Conservation (phyloP, 2,113 vertebrate species). For the Entelurus aequoreus region DNA sequence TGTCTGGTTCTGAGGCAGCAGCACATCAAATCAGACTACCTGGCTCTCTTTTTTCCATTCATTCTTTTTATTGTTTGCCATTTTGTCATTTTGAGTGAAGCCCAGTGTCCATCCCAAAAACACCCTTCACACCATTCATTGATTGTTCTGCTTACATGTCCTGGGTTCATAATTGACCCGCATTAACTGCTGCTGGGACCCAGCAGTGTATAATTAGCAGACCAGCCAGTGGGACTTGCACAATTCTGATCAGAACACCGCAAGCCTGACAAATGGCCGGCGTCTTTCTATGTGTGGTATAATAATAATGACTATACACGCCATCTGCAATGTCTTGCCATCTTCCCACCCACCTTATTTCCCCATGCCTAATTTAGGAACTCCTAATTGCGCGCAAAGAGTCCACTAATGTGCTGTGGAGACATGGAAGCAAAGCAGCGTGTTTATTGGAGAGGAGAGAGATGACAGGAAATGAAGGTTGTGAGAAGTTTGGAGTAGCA, state of each 20-base stretch:
- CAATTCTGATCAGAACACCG: constrained; percentile 19
- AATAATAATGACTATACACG: background rate
- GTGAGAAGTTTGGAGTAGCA: background rate
- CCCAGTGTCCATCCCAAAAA: constrained; percentile 13
- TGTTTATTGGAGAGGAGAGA: constrained; percentile 10
- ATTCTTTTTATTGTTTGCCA: constrained; percentile 9
- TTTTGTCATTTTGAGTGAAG: constrained; percentile 10
- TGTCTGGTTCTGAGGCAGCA: constrained; percentile 31
- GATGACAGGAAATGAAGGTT: constrained; percentile 8
- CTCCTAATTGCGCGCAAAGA: constrained; percentile 5
- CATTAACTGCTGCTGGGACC: constrained; percentile 58
- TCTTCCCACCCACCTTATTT: background rate
- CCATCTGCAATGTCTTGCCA: background rate
- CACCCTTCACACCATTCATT: constrained; percentile 23
- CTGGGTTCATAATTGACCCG: constrained; percentile 67
- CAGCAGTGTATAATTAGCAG: constrained; percentile 59
- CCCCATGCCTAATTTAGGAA: background rate
- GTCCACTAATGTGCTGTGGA: background rate
- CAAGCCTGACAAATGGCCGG: constrained; percentile 4
- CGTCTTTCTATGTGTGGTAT: background rate
- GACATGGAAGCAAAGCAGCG: constrained; percentile 5
- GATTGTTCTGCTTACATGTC: constrained; percentile 44
- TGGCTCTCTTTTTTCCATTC: constrained; percentile 16
- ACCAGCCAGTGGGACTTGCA: constrained; percentile 40
- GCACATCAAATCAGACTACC: constrained; percentile 19